Percentiles rank a stretch among this genome's conserved stretches.
These are phyloP conservation scores for Chionomys nivalis DNA, from an alignment of 2,113 vertebrate species.

Conservation along the genomic window DNA sequence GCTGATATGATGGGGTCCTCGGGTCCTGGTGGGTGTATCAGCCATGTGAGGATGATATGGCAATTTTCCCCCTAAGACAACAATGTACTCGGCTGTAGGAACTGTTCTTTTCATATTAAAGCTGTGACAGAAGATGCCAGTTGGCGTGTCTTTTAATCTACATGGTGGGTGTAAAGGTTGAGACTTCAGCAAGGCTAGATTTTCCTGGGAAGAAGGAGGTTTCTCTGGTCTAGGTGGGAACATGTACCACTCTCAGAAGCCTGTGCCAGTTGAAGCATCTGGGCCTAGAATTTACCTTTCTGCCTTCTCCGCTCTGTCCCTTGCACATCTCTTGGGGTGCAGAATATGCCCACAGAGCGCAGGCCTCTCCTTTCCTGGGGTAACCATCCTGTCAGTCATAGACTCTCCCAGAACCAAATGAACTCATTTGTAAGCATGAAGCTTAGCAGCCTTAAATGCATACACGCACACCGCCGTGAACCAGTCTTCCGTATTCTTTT, in stretches of 20 bases:
- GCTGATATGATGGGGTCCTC: not conserved
- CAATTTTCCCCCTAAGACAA: not conserved
- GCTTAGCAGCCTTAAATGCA: not conserved
- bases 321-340: not conserved
- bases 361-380: not conserved
- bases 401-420: not conserved
- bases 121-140: not conserved
- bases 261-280: not conserved
- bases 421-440: not conserved
- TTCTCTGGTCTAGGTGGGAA: not conserved
- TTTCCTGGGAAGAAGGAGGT: not conserved
- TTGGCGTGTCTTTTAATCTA: not conserved
- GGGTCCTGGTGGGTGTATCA: too few species aligned
- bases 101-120: not conserved
- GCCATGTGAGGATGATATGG: not conserved
- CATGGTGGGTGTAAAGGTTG: not conserved
- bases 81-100: not conserved
- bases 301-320: not conserved
- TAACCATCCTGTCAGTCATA: not conserved
- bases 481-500: not conserved
- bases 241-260: rapidly evolving
- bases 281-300: not conserved
- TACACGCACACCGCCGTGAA: not conserved
- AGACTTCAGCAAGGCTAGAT: not conserved
- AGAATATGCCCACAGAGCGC: not conserved